Conservation (phyloP, 2,797 vertebrate genomes). For the Synaphobranchus kaupii region DNA sequence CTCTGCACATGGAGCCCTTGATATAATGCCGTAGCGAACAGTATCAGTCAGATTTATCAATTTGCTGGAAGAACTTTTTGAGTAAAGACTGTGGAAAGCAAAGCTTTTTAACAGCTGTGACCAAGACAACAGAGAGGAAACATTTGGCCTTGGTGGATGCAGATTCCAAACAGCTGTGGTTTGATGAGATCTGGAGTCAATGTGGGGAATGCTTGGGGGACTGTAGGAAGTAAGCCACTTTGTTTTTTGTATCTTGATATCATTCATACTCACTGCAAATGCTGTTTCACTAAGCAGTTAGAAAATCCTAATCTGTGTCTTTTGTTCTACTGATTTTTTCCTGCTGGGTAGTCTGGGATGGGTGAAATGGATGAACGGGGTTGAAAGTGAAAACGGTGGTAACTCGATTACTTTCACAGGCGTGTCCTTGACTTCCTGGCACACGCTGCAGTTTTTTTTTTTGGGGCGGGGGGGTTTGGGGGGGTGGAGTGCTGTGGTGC, state of each 20-base stretch:
- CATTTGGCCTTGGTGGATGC: conserved; percentile 32
- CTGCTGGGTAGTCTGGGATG: not conserved
- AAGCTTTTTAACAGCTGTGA: conserved; percentile 39
- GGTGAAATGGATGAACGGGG: not conserved
- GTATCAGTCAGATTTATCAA: not conserved
- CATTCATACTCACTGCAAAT: not conserved
- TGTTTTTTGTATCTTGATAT: not conserved
- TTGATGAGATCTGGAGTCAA: not conserved
- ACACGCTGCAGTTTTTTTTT: not conserved
- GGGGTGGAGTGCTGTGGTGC: not conserved
- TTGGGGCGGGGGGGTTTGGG: not conserved
- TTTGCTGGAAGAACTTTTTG: not conserved
- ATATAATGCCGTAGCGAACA: not conserved
- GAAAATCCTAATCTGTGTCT: not conserved
- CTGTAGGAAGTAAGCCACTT: not conserved
- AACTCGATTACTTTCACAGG: not conserved
- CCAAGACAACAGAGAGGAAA: conserved; percentile 19
- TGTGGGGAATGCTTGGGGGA: not conserved
- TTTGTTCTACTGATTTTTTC: not conserved
- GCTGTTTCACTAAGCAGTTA: not conserved
- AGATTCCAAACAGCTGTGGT: conserved; percentile 7
- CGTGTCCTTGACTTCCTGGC: not conserved
- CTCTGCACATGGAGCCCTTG: not conserved
- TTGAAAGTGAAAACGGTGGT: not conserved
- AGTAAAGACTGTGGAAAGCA: conserved; percentile 1